These are phyloP conservation scores for Drosophila willistoni DNA, from an alignment of 1,140 invertebrate species.

Conservation along the genomic window DNA sequence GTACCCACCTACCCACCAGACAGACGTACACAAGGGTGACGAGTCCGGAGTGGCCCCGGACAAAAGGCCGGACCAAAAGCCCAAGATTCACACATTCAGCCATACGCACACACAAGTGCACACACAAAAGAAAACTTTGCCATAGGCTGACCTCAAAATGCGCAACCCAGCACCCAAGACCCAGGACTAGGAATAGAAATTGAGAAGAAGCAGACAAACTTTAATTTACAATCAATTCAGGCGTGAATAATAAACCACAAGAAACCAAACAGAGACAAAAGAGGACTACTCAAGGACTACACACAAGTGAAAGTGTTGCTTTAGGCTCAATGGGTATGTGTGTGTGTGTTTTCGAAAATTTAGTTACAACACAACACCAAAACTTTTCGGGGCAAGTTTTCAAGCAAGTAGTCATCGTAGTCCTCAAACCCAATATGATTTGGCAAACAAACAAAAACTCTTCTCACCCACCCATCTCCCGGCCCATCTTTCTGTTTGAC, in stretches of 20 bases:
- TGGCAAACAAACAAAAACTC: constrained; percentile 51
- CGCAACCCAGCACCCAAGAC: constrained; percentile 28
- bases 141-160: constrained; percentile 81
- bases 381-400: constrained; percentile 62
- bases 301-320: constrained; percentile 74
- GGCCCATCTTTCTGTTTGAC: neutral
- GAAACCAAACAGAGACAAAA: constrained; percentile 71
- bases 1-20: constrained; percentile 2
- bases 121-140: constrained; percentile 79
- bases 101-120: constrained; percentile 15
- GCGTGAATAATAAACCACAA: constrained; percentile 83
- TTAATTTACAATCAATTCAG: constrained; percentile 83
- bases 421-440: constrained; percentile 22
- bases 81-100: constrained; percentile 37
- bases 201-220: constrained; percentile 60
- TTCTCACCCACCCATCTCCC: constrained; percentile 9
- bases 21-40: constrained; percentile 15
- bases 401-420: neutral
- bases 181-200: constrained; percentile 29
- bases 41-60: constrained; percentile 27
- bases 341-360: constrained; percentile 53
- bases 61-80: constrained; percentile 31
- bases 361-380: constrained; percentile 75
- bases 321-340: constrained; percentile 18
- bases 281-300: constrained; percentile 36